A percentile compares a stretch with the other conserved stretches of the same genome.
Conservation (phyloP, 2,888 invertebrate genomes). For the Coremacera marginata region DNA sequence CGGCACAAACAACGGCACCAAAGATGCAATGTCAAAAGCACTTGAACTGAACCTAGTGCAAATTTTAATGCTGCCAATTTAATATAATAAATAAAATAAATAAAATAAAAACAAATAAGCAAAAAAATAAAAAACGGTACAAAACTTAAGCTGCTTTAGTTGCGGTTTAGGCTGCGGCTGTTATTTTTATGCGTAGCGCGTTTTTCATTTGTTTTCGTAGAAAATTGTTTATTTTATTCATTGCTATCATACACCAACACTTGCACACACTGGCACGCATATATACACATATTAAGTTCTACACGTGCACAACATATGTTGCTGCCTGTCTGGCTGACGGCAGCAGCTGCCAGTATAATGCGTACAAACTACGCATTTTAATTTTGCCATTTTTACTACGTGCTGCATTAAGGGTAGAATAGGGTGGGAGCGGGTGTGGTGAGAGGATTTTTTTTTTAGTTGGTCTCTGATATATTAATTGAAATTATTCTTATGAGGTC, state of each 20-base stretch:
- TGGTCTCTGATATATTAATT: no score
- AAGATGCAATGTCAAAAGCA: not conserved
- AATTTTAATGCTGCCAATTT: not conserved
- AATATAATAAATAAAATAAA: not conserved
- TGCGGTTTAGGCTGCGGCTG: not conserved
- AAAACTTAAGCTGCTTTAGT: no score
- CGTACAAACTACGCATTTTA: not conserved
- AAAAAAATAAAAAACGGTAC: not conserved
- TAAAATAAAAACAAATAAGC: not conserved
- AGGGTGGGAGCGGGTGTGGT: not conserved
- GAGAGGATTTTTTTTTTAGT: not conserved
- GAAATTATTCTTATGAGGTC: no score
- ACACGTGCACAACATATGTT: not conserved
- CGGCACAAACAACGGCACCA: not conserved
- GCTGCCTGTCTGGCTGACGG: not conserved
- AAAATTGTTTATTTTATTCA: conserved; percentile 13
- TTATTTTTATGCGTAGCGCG: conserved; percentile 19
- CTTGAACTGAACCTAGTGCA: not conserved
- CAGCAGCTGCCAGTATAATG: not conserved
- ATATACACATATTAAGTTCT: not conserved
- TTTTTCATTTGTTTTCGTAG: conserved; percentile 24
- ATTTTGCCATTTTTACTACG: not conserved
- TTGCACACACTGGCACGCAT: not conserved
- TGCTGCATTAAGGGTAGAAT: not conserved
- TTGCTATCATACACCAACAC: not conserved